phyloP scores from a whole-genome alignment of 2,797 vertebrate species.

The Myotis daubentonii region DNA sequence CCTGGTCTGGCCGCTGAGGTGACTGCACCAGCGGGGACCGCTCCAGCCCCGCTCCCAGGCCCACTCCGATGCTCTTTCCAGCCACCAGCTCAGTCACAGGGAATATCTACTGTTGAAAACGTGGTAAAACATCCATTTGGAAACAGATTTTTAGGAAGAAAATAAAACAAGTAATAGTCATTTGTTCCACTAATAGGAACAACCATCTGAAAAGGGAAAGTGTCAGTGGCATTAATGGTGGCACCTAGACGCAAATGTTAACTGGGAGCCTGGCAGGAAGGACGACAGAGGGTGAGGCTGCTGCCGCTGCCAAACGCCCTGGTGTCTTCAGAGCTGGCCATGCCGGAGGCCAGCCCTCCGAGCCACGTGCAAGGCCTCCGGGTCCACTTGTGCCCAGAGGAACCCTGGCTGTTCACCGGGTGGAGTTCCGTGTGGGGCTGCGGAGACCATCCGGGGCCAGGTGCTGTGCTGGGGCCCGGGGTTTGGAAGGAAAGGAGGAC shows the following conservation, averaged over 20 bases:
- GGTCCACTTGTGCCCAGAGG: not conserved
- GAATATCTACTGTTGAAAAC: constrained; percentile 6
- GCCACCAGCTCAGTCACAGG: constrained; percentile 23
- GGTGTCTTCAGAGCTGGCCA: not conserved
- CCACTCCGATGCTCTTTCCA: not conserved
- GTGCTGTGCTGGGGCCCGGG: accelerated
- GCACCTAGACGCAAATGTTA: constrained; percentile 53
- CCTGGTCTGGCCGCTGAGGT: not conserved
- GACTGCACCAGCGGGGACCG: not conserved
- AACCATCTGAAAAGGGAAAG: constrained; percentile 69
- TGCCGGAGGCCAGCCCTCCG: not conserved
- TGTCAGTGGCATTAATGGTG: constrained; percentile 67
- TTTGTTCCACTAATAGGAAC: constrained; percentile 72
- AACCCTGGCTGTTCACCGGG: not conserved
- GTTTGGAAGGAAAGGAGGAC: not conserved
- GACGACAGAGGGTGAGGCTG: not conserved
- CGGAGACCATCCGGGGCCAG: accelerated
- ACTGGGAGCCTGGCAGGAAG: constrained; percentile 52
- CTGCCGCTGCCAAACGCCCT: not conserved
- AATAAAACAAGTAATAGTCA: not conserved
- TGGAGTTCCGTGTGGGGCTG: accelerated
- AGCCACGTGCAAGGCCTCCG: accelerated
- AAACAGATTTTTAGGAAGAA: constrained; percentile 33
- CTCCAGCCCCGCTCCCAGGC: not conserved
- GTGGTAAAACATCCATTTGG: constrained; percentile 50